Base-by-base conservation (phyloP, 2,113 vertebrate genomes). In the Melanostigma gelatinosum region DNA sequence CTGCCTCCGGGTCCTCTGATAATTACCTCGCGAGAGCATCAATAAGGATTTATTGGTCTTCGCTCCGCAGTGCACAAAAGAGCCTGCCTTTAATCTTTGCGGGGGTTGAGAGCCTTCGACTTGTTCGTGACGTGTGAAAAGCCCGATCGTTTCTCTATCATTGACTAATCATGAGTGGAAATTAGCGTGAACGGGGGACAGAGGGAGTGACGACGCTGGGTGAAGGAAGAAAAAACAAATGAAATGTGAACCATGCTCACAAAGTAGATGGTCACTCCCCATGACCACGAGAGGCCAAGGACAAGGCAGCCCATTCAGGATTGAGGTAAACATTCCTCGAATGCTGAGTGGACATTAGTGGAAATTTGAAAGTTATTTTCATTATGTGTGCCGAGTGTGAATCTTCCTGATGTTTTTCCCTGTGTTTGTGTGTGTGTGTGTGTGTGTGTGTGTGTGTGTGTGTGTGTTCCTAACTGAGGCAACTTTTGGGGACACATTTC, bases 1-100 rank as follows among this genome's bases (percentile, higher is more conserved):
- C 82, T 88, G 88, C 90, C 91, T 91, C 81, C 0, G 75, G 87
- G 83, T 85, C 85, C 86, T 85, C 85, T 91, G 93, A 92, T 93
- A 92, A 94, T 93, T 93, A 91, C 91, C 91, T 89, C 60, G 79
- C 71, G 50, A 34, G 77, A 85, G 77, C 91, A 92, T 93, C 91
- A 88, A 89, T 93, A 81, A 87, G 86, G 91, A 94, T 90, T 91
- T 92, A 92, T 91, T 80, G 89, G 88, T 75, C 77, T 86, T 80
- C 68, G 66, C 90, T 90, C 76, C 64, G 84, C 65, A 54, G 89
- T 87, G 90, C 88, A 92, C 87, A 90, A 90, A 90, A 89, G 80
- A 84, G 77, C 77, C 79, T 68, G 85, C 70, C 88, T 91, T 88
- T 93, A 92, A 92, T 93, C 93, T 90, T 88, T 85, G 78, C 54